Conservation (phyloP, 1,140 invertebrate species). For the Chymomyza costata region DNA sequence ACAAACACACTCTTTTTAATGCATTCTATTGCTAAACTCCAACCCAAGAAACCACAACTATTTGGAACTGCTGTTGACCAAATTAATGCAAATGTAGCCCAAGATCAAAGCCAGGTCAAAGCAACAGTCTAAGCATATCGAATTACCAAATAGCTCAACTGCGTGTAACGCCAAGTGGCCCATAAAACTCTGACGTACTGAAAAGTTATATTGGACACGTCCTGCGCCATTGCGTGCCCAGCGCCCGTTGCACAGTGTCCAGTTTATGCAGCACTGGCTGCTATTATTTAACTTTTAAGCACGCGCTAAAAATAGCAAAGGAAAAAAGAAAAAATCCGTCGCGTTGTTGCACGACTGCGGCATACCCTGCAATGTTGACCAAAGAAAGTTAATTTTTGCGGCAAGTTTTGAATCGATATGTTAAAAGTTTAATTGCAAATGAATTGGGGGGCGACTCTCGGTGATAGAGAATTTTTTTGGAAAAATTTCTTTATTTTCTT, state of each 20-base stretch:
- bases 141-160: conserved; percentile 9
- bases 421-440: too few relatives aligned
- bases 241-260: conserved; percentile 17
- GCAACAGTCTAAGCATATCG: conserved; percentile 8
- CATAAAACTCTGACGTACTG: not conserved
- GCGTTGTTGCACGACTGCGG: too few relatives aligned
- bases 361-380: too few relatives aligned
- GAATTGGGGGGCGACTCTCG: too few relatives aligned
- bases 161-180: conserved; percentile 10
- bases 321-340: too few relatives aligned
- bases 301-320: conserved; percentile 55
- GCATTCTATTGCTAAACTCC: too few relatives aligned
- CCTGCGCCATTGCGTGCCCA: conserved; percentile 62
- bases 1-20: conserved; percentile 41
- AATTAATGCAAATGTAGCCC: conserved; percentile 7
- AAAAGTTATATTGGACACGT: conserved; percentile 72
- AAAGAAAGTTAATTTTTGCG: too few relatives aligned
- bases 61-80: conserved; percentile 50
- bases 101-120: conserved; percentile 53
- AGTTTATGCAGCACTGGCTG: conserved; percentile 1
- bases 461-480: too few relatives aligned
- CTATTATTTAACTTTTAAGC: conserved; percentile 72
- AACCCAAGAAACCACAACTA: conserved; percentile 49
- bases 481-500: too few relatives aligned
- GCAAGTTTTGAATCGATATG: too few relatives aligned